These are phyloP conservation scores for Parazoanthus darwini DNA, from an alignment of 92 coral and sea anemone species.

Conservation along the genomic window DNA sequence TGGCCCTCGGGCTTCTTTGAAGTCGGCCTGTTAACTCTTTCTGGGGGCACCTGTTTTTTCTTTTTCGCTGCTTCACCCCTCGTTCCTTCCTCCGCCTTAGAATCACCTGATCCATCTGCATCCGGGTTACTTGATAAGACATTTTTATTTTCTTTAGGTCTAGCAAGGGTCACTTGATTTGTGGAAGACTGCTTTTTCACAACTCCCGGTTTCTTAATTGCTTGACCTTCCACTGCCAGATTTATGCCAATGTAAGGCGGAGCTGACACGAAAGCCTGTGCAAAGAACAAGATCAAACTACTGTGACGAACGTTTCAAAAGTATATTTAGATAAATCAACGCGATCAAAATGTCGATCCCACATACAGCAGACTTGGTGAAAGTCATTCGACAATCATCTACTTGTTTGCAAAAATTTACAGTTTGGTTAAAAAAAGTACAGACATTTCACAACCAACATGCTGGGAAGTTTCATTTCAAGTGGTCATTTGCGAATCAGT, in stretches of 20 bases:
- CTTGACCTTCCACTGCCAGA: slow-evolving; percentile 81
- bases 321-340: neutral
- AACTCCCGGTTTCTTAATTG: slow-evolving; percentile 60
- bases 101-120: slow-evolving; percentile 18
- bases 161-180: slow-evolving; percentile 57
- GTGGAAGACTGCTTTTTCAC: slow-evolving; percentile 40
- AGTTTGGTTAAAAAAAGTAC: neutral
- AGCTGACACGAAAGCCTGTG: slow-evolving; percentile 83
- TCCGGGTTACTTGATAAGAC: slow-evolving; percentile 18
- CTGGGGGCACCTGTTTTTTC: neutral
- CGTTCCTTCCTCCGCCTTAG: slow-evolving; percentile 38
- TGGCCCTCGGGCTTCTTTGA: slow-evolving; percentile 61
- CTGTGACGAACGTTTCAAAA: neutral
- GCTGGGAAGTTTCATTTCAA: too few species aligned
- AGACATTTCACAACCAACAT: too few species aligned
- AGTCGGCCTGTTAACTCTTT: slow-evolving; percentile 29
- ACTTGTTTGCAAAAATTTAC: neutral
- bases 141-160: slow-evolving; percentile 63
- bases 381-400: neutral
- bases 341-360: neutral
- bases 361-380: neutral
- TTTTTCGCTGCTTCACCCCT: neutral
- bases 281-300: neutral
- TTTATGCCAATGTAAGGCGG: slow-evolving; percentile 97
- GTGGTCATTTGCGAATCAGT: too few species aligned